Evolutionary conservation across 2,888 invertebrate species (phyloP).

Genomic region (Serrognathus titanus): DNA sequence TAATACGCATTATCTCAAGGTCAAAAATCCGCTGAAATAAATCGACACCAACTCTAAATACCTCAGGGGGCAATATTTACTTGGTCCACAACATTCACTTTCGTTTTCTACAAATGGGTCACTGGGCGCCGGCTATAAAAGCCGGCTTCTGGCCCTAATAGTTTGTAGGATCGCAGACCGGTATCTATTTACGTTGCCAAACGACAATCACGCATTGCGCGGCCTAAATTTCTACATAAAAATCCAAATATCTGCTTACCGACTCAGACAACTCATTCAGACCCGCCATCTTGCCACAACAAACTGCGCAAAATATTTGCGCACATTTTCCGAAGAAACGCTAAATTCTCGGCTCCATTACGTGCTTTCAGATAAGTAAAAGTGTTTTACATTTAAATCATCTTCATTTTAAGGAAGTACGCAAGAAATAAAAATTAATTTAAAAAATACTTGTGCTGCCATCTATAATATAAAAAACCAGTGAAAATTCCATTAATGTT

Average conservation of each 20-base stretch:
- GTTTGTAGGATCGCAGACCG: too few relatives aligned
- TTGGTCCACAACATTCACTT: conserved; percentile 9
- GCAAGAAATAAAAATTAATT: too few relatives aligned
- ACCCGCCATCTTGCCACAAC: conserved; percentile 42
- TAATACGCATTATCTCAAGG: conserved; percentile 18
- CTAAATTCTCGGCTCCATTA: background rate
- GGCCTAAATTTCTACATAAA: background rate
- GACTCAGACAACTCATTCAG: conserved; percentile 40
- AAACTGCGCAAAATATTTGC: conserved; percentile 30
- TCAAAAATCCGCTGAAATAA: conserved; percentile 13
- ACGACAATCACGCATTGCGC: too few relatives aligned
- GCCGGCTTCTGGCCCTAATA: background rate
- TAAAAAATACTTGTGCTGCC: too few relatives aligned
- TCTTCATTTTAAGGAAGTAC: too few relatives aligned
- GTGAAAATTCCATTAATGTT: too few relatives aligned
- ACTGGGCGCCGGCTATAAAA: background rate
- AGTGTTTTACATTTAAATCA: too few relatives aligned
- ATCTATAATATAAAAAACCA: too few relatives aligned
- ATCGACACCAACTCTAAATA: conserved; percentile 7
- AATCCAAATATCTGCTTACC: conserved; percentile 33
- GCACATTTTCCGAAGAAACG: conserved; percentile 1
- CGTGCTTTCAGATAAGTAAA: too few relatives aligned
- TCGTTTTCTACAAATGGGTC: conserved; percentile 12
- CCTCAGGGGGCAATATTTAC: conserved; percentile 1
- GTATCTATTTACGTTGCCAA: too few relatives aligned